Evolutionary conservation across 2,888 invertebrate species (phyloP).

Genomic region (Parapristionchus giblindavisi): DNA sequence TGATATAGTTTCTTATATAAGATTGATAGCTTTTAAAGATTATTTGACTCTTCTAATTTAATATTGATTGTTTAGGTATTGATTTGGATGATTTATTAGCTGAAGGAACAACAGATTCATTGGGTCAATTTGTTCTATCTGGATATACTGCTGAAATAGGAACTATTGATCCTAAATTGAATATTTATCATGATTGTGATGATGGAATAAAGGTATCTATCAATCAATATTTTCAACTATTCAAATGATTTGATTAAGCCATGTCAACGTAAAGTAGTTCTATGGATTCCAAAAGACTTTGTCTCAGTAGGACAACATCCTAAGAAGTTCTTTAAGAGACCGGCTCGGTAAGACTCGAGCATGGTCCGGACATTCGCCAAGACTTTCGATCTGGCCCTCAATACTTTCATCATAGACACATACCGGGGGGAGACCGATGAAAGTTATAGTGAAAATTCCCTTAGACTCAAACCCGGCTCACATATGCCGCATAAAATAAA

Average conservation of each 20-base stretch:
- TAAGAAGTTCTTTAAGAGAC: constrained; percentile 41
- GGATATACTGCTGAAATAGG: constrained; percentile 58
- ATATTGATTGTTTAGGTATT: background rate
- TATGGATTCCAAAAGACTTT: constrained; percentile 55
- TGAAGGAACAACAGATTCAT: constrained; percentile 50
- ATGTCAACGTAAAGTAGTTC: constrained; percentile 53
- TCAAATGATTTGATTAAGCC: constrained; percentile 43
- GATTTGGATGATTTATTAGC: constrained; percentile 58
- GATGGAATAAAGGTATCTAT: constrained; percentile 50
- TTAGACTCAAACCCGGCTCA: too few relatives aligned
- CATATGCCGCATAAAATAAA: too few relatives aligned
- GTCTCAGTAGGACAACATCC: constrained; percentile 54
- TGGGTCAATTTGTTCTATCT: constrained; percentile 56
- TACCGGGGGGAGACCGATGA: too few relatives aligned
- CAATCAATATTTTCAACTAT: background rate
- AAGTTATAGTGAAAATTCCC: too few relatives aligned
- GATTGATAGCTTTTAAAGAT: too few relatives aligned
- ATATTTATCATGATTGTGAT: constrained; percentile 59
- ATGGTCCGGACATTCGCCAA: too few relatives aligned
- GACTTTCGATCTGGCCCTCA: too few relatives aligned
- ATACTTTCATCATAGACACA: too few relatives aligned
- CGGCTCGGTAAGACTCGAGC: too few relatives aligned
- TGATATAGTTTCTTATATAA: too few relatives aligned
- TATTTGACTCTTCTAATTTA: background rate
- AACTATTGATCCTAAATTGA: constrained; percentile 59